Conservation (phyloP, 2,888 invertebrate species). For the Ophion ventricosus region DNA sequence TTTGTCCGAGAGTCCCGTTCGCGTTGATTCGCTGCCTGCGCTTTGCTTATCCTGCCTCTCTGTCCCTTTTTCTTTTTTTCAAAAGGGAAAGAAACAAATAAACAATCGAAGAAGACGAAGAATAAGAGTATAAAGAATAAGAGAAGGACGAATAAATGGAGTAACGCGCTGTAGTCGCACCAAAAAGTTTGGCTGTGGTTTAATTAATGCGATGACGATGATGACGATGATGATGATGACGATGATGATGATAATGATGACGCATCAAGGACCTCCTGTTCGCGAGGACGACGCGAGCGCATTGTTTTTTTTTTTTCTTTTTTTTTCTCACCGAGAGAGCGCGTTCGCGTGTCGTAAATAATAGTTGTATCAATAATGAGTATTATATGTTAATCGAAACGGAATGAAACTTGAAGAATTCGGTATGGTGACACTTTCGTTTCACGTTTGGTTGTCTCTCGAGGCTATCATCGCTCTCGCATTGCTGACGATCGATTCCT, state of each 20-base stretch:
- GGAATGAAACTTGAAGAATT: not conserved
- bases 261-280: not conserved
- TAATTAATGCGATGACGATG: constrained; percentile 59
- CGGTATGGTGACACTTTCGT: not conserved
- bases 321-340: not conserved
- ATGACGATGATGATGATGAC: constrained; percentile 12
- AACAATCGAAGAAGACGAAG: constrained; percentile 44
- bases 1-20: constrained; percentile 28
- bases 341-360: not conserved
- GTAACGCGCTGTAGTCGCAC: constrained; percentile 74
- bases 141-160: constrained; percentile 52
- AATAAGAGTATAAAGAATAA: constrained; percentile 48
- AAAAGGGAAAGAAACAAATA: constrained; percentile 51
- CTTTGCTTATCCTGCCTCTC: constrained; percentile 67
- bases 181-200: constrained; percentile 76
- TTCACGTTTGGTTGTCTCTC: not conserved
- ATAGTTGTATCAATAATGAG: not conserved
- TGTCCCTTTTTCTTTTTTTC: constrained; percentile 40
- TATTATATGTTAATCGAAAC: not conserved
- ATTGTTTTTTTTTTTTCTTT: not conserved
- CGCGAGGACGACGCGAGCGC: not conserved
- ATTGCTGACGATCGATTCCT: not conserved
- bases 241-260: constrained; percentile 9
- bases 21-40: constrained; percentile 60
- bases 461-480: not conserved